Evolutionary conservation across 2,113 vertebrate genomes (phyloP).

Genomic region (Nothoprocta pentlandii): DNA sequence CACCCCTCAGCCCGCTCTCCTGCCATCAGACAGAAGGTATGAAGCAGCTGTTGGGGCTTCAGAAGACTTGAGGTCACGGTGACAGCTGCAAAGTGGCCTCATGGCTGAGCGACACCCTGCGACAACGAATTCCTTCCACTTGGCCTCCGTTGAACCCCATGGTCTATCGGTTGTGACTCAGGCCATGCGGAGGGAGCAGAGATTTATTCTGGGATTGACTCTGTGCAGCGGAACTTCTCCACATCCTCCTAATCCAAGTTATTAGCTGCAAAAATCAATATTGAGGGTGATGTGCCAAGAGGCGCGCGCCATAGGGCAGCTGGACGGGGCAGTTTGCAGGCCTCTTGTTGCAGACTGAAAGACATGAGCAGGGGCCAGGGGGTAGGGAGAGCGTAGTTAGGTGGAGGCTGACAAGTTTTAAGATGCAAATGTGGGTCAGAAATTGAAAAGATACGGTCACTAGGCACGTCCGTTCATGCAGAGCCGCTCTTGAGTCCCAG

Average conservation of each 20-base stretch:
- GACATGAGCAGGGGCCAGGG: not conserved
- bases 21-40: not conserved
- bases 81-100: not conserved
- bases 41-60: not conserved
- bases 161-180: no score
- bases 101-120: not conserved
- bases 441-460: slow-evolving; percentile 49
- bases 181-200: not conserved
- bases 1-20: not conserved
- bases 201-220: not conserved
- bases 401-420: slow-evolving; percentile 48
- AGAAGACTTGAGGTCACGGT: not conserved
- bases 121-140: not conserved
- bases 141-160: not conserved
- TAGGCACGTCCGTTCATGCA: slow-evolving; percentile 19
- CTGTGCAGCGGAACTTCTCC: not conserved
- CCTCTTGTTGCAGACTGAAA: not conserved
- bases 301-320: not conserved
- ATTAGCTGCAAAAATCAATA: not conserved
- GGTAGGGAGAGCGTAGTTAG: not conserved
- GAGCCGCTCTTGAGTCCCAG: not conserved
- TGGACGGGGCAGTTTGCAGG: not conserved
- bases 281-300: fast-evolving
- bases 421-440: slow-evolving; percentile 70
- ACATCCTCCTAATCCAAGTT: not conserved